Evolutionary conservation across 1,140 invertebrate species (phyloP).

Genomic region (Caenorhabditis brenneri): DNA sequence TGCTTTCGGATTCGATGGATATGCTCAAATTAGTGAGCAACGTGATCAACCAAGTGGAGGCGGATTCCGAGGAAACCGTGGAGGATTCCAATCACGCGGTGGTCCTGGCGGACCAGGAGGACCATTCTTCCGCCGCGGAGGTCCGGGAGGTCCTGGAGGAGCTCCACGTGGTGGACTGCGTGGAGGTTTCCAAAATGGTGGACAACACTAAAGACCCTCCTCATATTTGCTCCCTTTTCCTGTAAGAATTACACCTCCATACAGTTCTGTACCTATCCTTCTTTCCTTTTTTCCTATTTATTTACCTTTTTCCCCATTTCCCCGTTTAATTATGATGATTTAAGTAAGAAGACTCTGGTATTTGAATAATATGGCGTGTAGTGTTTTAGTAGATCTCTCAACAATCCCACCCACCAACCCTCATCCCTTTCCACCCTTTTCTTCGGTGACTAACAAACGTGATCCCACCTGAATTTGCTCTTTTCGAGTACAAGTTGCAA

Average conservation of each 20-base stretch:
- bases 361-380: slow-evolving; percentile 29
- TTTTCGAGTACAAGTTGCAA: slow-evolving; percentile 22
- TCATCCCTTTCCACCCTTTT: neutral
- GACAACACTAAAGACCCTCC: neutral
- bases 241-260: slow-evolving; percentile 27
- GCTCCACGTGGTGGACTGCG: slow-evolving; percentile 2
- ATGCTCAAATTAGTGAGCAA: slow-evolving; percentile 42
- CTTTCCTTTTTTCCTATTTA: neutral
- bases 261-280: slow-evolving; percentile 18
- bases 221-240: neutral
- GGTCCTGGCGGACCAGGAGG: too few species aligned
- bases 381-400: slow-evolving; percentile 40
- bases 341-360: slow-evolving; percentile 40
- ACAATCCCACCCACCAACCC: slow-evolving; percentile 17
- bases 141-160: too few species aligned
- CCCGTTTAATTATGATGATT: slow-evolving; percentile 15
- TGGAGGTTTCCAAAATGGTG: slow-evolving; percentile 38
- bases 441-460: slow-evolving; percentile 24
- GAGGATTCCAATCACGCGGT: neutral
- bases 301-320: neutral
- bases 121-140: slow-evolving; percentile 5
- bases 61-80: slow-evolving; percentile 22
- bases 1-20: slow-evolving; percentile 49
- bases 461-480: slow-evolving; percentile 1
- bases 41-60: neutral